These are phyloP conservation scores for Drosophila planitibia DNA, from an alignment of 2,888 invertebrate genomes.

Conservation along the genomic window DNA sequence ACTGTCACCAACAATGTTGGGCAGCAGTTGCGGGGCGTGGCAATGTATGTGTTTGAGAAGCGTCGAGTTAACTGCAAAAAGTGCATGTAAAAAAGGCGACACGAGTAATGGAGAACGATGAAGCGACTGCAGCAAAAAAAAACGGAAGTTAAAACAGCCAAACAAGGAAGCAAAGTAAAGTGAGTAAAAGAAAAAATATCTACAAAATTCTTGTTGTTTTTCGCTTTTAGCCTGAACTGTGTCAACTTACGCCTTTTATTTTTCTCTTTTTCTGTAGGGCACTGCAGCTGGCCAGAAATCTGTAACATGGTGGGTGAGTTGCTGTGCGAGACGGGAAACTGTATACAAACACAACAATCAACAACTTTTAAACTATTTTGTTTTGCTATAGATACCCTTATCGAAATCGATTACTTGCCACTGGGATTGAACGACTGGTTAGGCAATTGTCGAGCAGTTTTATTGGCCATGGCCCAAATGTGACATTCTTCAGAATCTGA, in stretches of 20 bases:
- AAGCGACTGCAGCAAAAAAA: constrained; percentile 47
- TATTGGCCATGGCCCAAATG: neutral
- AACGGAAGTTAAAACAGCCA: constrained; percentile 68
- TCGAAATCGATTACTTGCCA: neutral
- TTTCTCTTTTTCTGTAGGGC: constrained; percentile 4
- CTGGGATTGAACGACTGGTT: constrained; percentile 1
- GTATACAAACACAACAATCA: constrained; percentile 37
- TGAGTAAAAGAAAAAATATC: constrained; percentile 58
- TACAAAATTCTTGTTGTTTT: constrained; percentile 45
- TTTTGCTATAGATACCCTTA: constrained; percentile 20
- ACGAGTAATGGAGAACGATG: constrained; percentile 38
- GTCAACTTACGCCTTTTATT: constrained; percentile 31
- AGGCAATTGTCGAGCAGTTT: neutral
- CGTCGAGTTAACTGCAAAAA: constrained; percentile 46
- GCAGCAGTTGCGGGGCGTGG: constrained; percentile 16
- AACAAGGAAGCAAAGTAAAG: constrained; percentile 67
- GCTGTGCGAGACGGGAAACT: neutral
- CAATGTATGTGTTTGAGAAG: constrained; percentile 1
- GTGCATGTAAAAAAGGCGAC: constrained; percentile 50
- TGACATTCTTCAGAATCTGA: neutral
- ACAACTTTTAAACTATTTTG: constrained; percentile 41
- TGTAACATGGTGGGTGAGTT: neutral
- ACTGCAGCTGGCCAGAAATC: constrained; percentile 7
- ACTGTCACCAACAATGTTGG: constrained; percentile 69
- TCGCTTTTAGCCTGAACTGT: constrained; percentile 15